These are phyloP conservation scores for Eledona agricola DNA, from an alignment of 2,888 invertebrate species.

Conservation along the genomic window DNA sequence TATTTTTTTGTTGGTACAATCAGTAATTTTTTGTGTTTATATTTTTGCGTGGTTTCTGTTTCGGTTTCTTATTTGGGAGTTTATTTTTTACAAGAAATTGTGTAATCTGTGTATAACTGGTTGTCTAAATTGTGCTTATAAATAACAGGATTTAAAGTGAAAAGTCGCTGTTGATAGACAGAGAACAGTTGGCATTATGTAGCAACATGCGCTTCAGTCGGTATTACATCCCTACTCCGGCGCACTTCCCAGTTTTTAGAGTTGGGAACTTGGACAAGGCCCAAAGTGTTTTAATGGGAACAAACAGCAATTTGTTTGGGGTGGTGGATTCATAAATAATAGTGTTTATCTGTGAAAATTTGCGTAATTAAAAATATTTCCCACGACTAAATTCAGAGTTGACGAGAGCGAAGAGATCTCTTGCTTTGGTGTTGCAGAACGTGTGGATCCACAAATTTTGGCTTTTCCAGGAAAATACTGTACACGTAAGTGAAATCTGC, in stretches of 20 bases:
- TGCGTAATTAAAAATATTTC: not conserved
- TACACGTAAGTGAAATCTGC: slow-evolving; percentile 44
- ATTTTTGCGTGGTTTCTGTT: too few relatives aligned
- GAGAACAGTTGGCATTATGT: slow-evolving; percentile 23
- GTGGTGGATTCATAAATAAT: slow-evolving; percentile 19
- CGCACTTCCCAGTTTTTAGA: slow-evolving; percentile 33
- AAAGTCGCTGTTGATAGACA: slow-evolving; percentile 2
- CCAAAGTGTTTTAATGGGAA: slow-evolving; percentile 32
- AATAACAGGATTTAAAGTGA: not conserved
- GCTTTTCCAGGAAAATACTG: slow-evolving; percentile 46
- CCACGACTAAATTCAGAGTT: not conserved
- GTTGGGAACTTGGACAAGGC: slow-evolving; percentile 39
- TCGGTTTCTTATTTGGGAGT: too few relatives aligned
- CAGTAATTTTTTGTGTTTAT: too few relatives aligned
- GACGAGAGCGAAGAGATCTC: slow-evolving; percentile 7
- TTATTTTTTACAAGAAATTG: too few relatives aligned
- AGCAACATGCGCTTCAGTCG: slow-evolving; percentile 30
- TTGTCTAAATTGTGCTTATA: slow-evolving; percentile 4
- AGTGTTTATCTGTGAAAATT: slow-evolving; percentile 6
- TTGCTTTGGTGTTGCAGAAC: slow-evolving; percentile 16
- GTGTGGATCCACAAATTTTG: slow-evolving; percentile 38
- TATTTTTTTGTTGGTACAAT: too few relatives aligned
- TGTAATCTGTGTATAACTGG: too few relatives aligned
- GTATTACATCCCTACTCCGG: slow-evolving; percentile 28
- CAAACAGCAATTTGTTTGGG: slow-evolving; percentile 11